phyloP scores from a whole-genome alignment of 23 tunicate species.

The Halocynthia aurantium region DNA sequence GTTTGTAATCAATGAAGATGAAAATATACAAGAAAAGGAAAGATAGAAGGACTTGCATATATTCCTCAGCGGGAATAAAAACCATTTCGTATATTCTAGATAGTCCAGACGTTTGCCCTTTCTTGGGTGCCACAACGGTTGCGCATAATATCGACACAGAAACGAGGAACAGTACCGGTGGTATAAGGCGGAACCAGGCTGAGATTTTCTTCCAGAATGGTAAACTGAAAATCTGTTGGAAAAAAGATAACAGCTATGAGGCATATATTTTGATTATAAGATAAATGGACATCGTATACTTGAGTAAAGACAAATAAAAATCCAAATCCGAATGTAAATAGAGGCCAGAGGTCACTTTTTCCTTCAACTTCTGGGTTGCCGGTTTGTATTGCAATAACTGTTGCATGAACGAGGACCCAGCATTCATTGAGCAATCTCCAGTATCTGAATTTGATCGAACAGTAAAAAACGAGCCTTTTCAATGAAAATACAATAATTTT shows the following conservation, averaged over 20 bases:
- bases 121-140: conserved; percentile 42
- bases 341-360: conserved; percentile 52
- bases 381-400: conserved; percentile 82
- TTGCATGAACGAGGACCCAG: conserved; percentile 85
- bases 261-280: no score
- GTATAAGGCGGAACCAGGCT: conserved; percentile 73
- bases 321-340: conserved; percentile 90
- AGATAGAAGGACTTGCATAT: conserved; percentile 52
- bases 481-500: not conserved
- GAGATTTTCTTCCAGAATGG: conserved; percentile 91
- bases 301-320: conserved; percentile 72
- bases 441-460: conserved; percentile 34
- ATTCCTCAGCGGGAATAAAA: conserved; percentile 78
- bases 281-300: conserved; percentile 16
- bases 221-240: conserved; percentile 56
- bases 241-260: not conserved
- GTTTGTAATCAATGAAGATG: conserved; percentile 37
- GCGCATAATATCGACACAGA: conserved; percentile 60
- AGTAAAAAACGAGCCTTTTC: not conserved
- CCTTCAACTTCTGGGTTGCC: conserved; percentile 33
- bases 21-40: conserved; percentile 72
- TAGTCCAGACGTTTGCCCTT: conserved; percentile 52
- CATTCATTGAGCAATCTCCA: conserved; percentile 89
- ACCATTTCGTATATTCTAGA: conserved; percentile 71
- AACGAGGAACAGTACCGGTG: conserved; percentile 37